These are phyloP conservation scores for Mimas tiliae DNA, from an alignment of 2,888 invertebrate genomes.

Conservation along the genomic window DNA sequence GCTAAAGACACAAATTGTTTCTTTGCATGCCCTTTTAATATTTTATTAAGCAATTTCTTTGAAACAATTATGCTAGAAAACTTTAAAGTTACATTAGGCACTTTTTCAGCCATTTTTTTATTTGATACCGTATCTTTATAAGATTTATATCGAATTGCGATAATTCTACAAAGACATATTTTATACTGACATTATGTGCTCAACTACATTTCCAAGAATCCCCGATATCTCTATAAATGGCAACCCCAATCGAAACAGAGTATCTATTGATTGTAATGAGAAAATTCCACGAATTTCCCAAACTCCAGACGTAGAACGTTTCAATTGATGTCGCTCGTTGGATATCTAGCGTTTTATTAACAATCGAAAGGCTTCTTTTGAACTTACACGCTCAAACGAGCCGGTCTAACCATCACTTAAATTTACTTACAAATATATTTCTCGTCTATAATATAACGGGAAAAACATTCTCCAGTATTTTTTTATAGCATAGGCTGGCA, in stretches of 20 bases:
- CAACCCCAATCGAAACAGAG: conserved; percentile 20
- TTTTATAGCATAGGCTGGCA: too few relatives aligned
- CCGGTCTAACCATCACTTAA: not conserved
- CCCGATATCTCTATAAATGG: not conserved
- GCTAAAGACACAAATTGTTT: too few relatives aligned
- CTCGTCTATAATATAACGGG: not conserved
- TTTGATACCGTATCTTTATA: too few relatives aligned
- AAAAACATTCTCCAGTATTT: too few relatives aligned
- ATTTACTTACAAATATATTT: not conserved
- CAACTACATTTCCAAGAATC: not conserved
- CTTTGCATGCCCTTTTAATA: too few relatives aligned
- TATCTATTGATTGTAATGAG: conserved; percentile 26
- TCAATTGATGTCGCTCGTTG: conserved; percentile 10
- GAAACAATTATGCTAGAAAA: too few relatives aligned
- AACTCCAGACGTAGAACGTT: conserved; percentile 8
- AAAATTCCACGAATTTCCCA: conserved; percentile 28
- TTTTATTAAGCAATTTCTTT: too few relatives aligned
- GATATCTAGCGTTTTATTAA: conserved; percentile 8
- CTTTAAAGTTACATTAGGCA: too few relatives aligned
- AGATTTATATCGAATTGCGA: too few relatives aligned
- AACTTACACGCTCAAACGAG: conserved; percentile 3
- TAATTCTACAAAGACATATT: too few relatives aligned
- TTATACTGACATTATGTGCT: too few relatives aligned
- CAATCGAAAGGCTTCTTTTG: conserved; percentile 13
- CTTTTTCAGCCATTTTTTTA: too few relatives aligned